A percentile compares a stretch with the other conserved stretches of the same genome.
phyloP scores from a whole-genome alignment of 2,888 invertebrate genomes.

The Orgyia antiqua region DNA sequence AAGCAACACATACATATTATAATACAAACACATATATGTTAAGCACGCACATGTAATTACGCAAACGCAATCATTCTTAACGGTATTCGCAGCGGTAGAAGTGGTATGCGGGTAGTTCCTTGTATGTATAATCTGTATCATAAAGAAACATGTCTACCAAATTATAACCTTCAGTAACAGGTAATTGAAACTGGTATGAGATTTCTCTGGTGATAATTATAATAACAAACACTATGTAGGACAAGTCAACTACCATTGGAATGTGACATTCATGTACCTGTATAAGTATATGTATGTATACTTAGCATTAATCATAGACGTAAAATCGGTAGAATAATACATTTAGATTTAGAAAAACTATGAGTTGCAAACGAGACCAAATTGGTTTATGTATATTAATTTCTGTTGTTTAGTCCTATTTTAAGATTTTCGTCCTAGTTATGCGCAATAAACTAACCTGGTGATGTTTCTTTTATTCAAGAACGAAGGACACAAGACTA shows the following conservation, averaged over 20 bases:
- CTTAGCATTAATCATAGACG: no score
- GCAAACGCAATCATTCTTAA: conserved; percentile 23
- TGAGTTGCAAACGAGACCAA: no score
- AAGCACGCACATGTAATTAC: conserved; percentile 20
- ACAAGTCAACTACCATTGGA: neutral
- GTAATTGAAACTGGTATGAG: conserved; percentile 6
- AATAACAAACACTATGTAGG: conserved; percentile 1
- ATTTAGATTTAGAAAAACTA: no score
- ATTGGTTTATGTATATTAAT: no score
- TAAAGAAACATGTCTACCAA: conserved; percentile 14
- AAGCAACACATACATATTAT: conserved; percentile 1
- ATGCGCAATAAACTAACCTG: no score
- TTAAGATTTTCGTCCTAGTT: no score
- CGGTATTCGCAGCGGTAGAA: conserved; percentile 20
- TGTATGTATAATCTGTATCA: conserved; percentile 18
- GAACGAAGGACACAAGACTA: no score
- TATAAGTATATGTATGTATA: neutral
- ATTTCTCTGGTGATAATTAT: conserved; percentile 11
- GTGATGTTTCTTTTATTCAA: no score
- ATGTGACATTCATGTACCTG: neutral
- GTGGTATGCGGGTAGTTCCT: conserved; percentile 16
- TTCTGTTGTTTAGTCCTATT: no score
- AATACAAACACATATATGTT: conserved; percentile 1
- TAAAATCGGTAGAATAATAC: no score
- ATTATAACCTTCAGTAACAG: conserved; percentile 15